These are phyloP conservation scores for Sebastes baramenuke DNA, from an alignment of 2,797 vertebrate species.

Conservation along the genomic window DNA sequence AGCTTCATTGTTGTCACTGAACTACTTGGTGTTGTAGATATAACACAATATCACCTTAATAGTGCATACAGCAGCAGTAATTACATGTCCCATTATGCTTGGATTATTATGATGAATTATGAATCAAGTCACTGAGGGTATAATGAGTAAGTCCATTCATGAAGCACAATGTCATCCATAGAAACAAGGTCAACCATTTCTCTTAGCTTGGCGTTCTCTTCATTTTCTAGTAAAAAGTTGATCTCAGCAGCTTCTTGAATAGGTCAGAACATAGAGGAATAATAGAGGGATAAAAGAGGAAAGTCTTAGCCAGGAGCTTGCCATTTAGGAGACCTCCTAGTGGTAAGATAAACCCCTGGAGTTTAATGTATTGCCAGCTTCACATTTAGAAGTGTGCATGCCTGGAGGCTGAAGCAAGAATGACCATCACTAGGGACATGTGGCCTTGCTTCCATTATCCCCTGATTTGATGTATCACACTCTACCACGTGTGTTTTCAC, in stretches of 20 bases:
- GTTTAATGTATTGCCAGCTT: conserved; percentile 31
- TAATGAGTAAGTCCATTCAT: conserved; percentile 37
- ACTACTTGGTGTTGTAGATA: neutral
- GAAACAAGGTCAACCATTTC: conserved; percentile 39
- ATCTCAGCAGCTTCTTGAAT: conserved; percentile 47
- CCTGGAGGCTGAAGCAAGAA: conserved; percentile 16
- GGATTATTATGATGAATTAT: conserved; percentile 41
- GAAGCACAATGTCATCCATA: conserved; percentile 31
- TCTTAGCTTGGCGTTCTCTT: conserved; percentile 9
- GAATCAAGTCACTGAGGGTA: conserved; percentile 13
- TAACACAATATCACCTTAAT: conserved; percentile 17
- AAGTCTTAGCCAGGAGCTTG: conserved; percentile 11
- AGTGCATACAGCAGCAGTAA: neutral
- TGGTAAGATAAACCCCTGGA: conserved; percentile 21
- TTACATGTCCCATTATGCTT: conserved; percentile 23
- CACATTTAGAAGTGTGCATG: conserved; percentile 49
- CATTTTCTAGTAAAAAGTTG: conserved; percentile 14
- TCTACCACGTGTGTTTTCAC: neutral
- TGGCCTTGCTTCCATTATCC: conserved; percentile 1
- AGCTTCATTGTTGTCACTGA: neutral
- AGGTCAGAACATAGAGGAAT: conserved; percentile 41
- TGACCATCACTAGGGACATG: conserved; percentile 19
- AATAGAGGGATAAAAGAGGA: conserved; percentile 29
- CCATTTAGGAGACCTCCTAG: conserved; percentile 35
- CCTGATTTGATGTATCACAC: conserved; percentile 6